A percentile compares a stretch with the other conserved stretches of the same genome.
Evolutionary conservation across 1,140 invertebrate genomes (phyloP).

Genomic region (Paraescarpia echinospica): DNA sequence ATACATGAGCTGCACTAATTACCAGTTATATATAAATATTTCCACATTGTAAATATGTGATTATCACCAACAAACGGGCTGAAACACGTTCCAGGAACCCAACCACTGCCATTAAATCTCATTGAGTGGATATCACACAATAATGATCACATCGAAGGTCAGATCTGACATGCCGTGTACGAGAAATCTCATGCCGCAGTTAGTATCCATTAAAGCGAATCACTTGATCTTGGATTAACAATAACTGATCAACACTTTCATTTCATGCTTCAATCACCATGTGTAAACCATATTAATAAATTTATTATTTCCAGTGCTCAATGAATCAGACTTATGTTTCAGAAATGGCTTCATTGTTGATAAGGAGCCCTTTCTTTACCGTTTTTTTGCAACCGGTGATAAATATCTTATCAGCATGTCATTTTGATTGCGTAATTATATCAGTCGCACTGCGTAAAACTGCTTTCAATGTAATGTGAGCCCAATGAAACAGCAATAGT

Average conservation of each 20-base stretch:
- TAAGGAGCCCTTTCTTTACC: neutral
- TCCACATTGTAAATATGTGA: neutral
- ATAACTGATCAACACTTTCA: neutral
- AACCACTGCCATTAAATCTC: neutral
- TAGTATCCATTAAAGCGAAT: neutral
- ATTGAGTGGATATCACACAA: neutral
- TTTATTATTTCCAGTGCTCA: neutral
- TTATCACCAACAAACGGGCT: neutral
- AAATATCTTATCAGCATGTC: slow-evolving; percentile 1
- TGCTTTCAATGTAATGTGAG: neutral
- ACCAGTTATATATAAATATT: too few species aligned
- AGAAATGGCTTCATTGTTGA: neutral
- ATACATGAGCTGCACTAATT: too few species aligned
- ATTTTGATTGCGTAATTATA: neutral
- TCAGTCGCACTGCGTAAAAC: neutral
- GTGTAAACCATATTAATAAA: neutral
- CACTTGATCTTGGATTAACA: neutral
- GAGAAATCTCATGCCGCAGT: neutral
- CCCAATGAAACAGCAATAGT: neutral
- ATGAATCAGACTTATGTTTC: neutral
- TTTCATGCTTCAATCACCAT: neutral
- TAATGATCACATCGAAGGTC: neutral
- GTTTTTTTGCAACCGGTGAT: neutral
- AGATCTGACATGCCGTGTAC: neutral
- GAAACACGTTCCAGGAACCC: neutral